Evolutionary conservation across 2,113 vertebrate genomes (phyloP).

Genomic region (Microtus oregoni): DNA sequence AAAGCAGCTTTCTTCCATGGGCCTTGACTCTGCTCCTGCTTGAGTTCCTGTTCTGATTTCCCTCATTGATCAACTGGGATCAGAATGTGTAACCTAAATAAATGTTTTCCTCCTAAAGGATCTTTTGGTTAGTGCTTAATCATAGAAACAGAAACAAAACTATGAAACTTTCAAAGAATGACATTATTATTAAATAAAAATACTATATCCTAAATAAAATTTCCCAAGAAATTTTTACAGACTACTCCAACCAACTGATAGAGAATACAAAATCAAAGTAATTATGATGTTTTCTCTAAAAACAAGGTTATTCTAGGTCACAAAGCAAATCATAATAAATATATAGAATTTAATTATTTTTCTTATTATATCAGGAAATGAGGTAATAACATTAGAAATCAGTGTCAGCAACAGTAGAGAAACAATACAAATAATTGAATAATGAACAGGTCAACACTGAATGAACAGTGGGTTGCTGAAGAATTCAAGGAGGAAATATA

Average conservation of each 20-base stretch:
- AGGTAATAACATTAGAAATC: not conserved
- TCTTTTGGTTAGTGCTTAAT: not conserved
- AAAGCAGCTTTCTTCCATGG: not conserved
- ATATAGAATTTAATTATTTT: not conserved
- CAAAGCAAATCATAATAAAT: not conserved
- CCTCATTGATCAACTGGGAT: not conserved
- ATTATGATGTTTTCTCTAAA: not conserved
- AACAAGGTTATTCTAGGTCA: not conserved
- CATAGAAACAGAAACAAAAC: not conserved
- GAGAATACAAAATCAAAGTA: not conserved
- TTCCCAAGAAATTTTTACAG: not conserved
- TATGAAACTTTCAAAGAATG: not conserved
- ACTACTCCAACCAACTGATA: not conserved
- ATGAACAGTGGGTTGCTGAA: not conserved
- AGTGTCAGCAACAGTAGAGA: not conserved
- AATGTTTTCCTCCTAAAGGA: not conserved
- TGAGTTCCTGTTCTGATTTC: not conserved
- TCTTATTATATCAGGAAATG: not conserved
- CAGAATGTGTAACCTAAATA: not conserved
- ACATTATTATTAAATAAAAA: not conserved
- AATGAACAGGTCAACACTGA: not conserved
- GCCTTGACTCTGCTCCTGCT: no score
- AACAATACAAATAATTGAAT: not conserved
- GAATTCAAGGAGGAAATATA: not conserved
- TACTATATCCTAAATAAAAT: not conserved